phyloP scores from a whole-genome alignment of 1,140 invertebrate genomes.

The Drosophila eugracilis region DNA sequence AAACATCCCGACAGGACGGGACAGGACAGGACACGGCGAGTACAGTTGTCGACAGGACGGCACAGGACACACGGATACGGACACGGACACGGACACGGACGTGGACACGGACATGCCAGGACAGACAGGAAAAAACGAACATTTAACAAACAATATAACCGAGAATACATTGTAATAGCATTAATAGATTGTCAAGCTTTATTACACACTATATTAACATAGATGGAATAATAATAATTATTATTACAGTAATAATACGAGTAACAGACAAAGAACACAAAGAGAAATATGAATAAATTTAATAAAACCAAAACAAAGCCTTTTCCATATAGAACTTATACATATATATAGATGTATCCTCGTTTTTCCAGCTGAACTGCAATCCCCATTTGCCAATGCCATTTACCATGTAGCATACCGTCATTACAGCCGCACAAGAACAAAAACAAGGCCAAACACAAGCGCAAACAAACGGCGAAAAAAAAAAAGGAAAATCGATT shows the following conservation, averaged over 20 bases:
- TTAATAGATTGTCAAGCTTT: slow-evolving; percentile 83
- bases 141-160: slow-evolving; percentile 57
- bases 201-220: slow-evolving; percentile 80
- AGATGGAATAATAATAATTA: slow-evolving; percentile 66
- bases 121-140: slow-evolving; percentile 33
- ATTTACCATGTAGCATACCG: slow-evolving; percentile 14
- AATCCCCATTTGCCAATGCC: slow-evolving; percentile 20
- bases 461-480: slow-evolving; percentile 10
- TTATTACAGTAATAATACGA: slow-evolving; percentile 65
- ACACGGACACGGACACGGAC: slow-evolving; percentile 20
- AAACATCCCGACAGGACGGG: slow-evolving; percentile 40
- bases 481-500: slow-evolving; percentile 40
- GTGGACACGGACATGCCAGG: slow-evolving; percentile 12
- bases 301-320: slow-evolving; percentile 58
- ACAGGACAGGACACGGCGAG: slow-evolving; percentile 32
- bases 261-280: slow-evolving; percentile 60
- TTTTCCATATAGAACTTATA: not conserved
- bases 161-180: slow-evolving; percentile 69
- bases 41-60: slow-evolving; percentile 39
- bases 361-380: not conserved
- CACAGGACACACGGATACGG: slow-evolving; percentile 37
- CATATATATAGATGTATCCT: not conserved
- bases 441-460: slow-evolving; percentile 15
- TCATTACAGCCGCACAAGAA: slow-evolving; percentile 17
- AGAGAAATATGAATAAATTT: slow-evolving; percentile 74